phyloP scores from a whole-genome alignment of 2,113 vertebrate genomes.

The Isichthys henryi region DNA sequence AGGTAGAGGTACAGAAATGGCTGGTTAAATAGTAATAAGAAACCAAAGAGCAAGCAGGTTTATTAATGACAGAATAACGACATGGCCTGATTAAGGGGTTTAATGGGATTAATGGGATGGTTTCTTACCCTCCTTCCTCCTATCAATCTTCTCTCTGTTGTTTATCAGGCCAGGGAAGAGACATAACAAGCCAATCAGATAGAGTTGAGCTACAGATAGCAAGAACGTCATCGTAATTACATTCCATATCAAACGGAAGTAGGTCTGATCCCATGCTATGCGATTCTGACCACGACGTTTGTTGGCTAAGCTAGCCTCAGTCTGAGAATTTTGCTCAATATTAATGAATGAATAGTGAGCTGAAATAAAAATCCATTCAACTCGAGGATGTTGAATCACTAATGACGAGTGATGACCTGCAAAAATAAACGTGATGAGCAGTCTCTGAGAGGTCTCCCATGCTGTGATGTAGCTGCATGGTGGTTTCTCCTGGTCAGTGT shows the following conservation, averaged over 20 bases:
- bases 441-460: not conserved
- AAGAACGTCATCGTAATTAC: not conserved
- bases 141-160: not conserved
- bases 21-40: not conserved
- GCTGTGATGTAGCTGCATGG: not conserved
- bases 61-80: not conserved
- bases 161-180: not conserved
- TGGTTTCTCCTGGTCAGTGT: not conserved
- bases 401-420: not conserved
- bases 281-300: not conserved
- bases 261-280: not conserved
- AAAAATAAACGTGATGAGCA: not conserved
- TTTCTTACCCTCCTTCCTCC: not conserved
- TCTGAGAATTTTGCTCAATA: not conserved
- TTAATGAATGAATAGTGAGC: not conserved
- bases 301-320: not conserved
- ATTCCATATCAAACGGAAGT: not conserved
- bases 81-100: not conserved
- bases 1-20: not conserved
- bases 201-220: not conserved
- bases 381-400: not conserved
- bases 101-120: not conserved
- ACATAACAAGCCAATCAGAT: not conserved
- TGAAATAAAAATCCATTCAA: not conserved
- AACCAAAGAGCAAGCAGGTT: not conserved